phyloP scores from a whole-genome alignment of 1,140 invertebrate species.

The Sarcophaga bullata region DNA sequence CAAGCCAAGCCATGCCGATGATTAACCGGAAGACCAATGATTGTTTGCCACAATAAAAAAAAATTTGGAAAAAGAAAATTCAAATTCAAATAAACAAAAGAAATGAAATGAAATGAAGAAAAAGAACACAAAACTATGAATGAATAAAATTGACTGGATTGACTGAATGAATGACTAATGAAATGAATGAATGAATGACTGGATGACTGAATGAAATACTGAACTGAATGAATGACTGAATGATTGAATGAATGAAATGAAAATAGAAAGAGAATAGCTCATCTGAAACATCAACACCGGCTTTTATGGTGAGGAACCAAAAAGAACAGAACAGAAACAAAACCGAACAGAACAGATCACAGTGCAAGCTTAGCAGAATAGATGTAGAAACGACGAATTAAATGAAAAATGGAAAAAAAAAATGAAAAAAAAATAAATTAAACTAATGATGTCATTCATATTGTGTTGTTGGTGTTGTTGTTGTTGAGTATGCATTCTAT shows the following conservation, averaged over 20 bases:
- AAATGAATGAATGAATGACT: neutral
- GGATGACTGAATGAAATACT: neutral
- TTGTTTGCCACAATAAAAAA: neutral
- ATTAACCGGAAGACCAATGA: conserved; percentile 16
- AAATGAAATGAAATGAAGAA: too few species aligned
- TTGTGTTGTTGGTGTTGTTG: too few species aligned
- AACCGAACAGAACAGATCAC: too few species aligned
- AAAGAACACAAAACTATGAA: neutral
- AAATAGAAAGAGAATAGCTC: neutral
- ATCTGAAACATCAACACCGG: too few species aligned
- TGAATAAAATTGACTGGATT: neutral
- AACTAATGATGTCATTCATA: too few species aligned
- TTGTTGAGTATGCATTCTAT: too few species aligned
- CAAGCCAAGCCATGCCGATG: neutral
- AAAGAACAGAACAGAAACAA: too few species aligned
- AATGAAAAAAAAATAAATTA: too few species aligned
- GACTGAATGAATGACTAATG: conserved; percentile 12
- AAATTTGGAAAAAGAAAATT: conserved; percentile 3
- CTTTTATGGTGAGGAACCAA: too few species aligned
- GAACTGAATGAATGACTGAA: neutral
- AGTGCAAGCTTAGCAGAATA: too few species aligned
- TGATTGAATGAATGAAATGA: neutral
- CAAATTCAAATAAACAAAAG: neutral
- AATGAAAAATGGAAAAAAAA: too few species aligned
- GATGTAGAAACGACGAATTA: too few species aligned